phyloP scores from a whole-genome alignment of 2,888 invertebrate genomes.

The Iphiclides podalirius region DNA sequence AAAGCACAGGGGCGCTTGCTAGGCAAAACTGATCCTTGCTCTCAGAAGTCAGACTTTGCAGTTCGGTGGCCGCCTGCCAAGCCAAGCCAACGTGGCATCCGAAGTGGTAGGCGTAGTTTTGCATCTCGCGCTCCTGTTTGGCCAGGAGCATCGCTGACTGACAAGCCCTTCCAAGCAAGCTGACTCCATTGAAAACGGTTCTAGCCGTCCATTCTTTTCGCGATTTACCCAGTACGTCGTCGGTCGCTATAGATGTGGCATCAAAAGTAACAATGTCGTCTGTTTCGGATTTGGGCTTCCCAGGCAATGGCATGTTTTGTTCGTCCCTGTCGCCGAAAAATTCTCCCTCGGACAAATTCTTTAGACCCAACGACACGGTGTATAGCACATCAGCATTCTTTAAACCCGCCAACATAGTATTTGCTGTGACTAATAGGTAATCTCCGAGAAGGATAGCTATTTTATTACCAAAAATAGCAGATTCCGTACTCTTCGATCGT shows the following conservation, averaged over 20 bases:
- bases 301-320: constrained; percentile 87
- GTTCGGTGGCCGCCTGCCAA: constrained; percentile 84
- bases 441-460: constrained; percentile 92
- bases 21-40: constrained; percentile 85
- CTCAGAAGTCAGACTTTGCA: constrained; percentile 74
- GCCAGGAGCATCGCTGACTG: constrained; percentile 88
- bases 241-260: constrained; percentile 55
- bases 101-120: constrained; percentile 87
- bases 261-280: constrained; percentile 62
- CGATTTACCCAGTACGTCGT: constrained; percentile 78
- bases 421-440: constrained; percentile 90
- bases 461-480: constrained; percentile 93
- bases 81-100: constrained; percentile 90
- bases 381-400: constrained; percentile 87
- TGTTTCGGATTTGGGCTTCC: constrained; percentile 69
- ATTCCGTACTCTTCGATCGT: constrained; percentile 81
- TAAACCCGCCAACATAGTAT: constrained; percentile 88
- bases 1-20: constrained; percentile 91
- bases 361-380: constrained; percentile 88
- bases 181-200: constrained; percentile 85
- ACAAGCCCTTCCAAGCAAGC: constrained; percentile 85
- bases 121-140: constrained; percentile 83
- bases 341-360: constrained; percentile 90
- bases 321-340: constrained; percentile 88
- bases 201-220: constrained; percentile 86